Evolutionary conservation across 2,888 invertebrate genomes (phyloP).

Genomic region (Clistopyga incitator): DNA sequence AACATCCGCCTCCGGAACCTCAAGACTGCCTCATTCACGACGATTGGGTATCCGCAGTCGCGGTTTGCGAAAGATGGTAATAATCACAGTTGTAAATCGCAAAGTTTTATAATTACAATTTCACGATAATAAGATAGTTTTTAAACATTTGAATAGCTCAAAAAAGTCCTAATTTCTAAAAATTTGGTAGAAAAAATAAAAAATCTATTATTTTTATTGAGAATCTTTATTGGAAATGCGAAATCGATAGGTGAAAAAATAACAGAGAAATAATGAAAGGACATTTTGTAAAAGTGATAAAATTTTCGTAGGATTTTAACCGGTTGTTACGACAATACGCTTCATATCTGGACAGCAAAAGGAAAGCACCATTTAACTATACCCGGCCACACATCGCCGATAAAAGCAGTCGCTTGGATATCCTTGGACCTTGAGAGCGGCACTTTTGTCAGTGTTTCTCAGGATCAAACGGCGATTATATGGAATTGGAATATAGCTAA

Average conservation of each 20-base stretch:
- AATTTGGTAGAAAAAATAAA: no score
- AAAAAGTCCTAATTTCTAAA: no score
- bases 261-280: no score
- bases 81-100: background rate
- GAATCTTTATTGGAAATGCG: no score
- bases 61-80: constrained; percentile 89
- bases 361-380: constrained; percentile 94
- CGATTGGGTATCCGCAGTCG: constrained; percentile 98
- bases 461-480: constrained; percentile 95
- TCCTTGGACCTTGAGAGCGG: constrained; percentile 88
- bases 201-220: no score
- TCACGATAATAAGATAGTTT: no score
- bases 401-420: constrained; percentile 96
- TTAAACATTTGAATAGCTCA: no score
- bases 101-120: no score
- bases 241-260: constrained; percentile 71
- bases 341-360: constrained; percentile 95
- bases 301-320: constrained; percentile 90
- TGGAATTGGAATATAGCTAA: constrained; percentile 93
- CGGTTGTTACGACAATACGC: constrained; percentile 96
- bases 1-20: constrained; percentile 96
- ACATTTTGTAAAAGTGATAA: constrained; percentile 6
- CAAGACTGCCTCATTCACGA: constrained; percentile 97
- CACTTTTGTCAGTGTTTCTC: constrained; percentile 92
- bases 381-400: constrained; percentile 94